Evolutionary conservation across 2,888 invertebrate genomes (phyloP), one percentile per base, ranked within the genome.

Genomic region (Coleophora deauratella): DNA sequence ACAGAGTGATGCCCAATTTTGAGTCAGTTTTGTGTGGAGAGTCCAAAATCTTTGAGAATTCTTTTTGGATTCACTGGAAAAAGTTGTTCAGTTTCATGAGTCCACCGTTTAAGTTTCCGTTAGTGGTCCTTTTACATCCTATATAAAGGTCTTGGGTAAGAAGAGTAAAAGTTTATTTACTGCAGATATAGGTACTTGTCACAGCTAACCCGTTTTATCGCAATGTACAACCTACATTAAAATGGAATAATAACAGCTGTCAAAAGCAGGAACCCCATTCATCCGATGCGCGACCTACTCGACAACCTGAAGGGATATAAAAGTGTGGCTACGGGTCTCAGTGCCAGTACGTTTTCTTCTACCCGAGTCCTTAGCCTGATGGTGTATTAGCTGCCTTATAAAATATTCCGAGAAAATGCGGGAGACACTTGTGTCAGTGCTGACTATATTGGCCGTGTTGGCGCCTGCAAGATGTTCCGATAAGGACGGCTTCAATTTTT

Each of bases 401-500:
- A 64, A n/a, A n/a, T n/a, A n/a, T n/a, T 42, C 48, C 45, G 50
- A 42, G 59, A 74, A 60, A 57, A 82, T 82, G 81, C 67, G 71
- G 58, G 72, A 78, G 46, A 59, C 70, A 59, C 71, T 78, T 52
- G 55, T 80, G 57, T 72, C 75, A 56, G 65, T 80, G 57, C 54
- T 80, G 40, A 69, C 69, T 42, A 49, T 80, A 15, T 51, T 72
- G 31, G 71, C 56, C 4, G 47, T 71, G n/a, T 53, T 64, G 10
- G 54, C 55, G 21, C 50, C 66, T 13, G 56, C 52, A 35, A 63
- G 64, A 53, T 59, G 69, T 45, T 62, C 8, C 35, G 73, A 72
- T 33, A 79, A 72, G 50, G 80, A 81, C 45, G 82, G 79, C 45
- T 80, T 81, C 59, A 84, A 82, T 63, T 78, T 72, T 52, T 82